Conservation (phyloP, 2,888 invertebrate genomes). For the Heliconius aoede region DNA sequence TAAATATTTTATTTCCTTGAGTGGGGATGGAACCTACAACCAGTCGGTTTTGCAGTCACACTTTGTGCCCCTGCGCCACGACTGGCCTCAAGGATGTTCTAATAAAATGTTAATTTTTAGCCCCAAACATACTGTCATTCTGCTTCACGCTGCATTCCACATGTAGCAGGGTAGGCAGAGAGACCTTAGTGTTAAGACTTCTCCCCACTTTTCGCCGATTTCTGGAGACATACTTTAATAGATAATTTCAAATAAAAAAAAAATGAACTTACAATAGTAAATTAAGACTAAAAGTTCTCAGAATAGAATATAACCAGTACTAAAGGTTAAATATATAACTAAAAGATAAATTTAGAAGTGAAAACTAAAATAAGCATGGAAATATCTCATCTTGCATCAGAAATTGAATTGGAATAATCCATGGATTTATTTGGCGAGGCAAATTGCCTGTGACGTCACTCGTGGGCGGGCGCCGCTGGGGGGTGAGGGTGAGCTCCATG, state of each 20-base stretch:
- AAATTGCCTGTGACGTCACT: constrained; percentile 60
- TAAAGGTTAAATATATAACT: neutral
- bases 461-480: constrained; percentile 49
- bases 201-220: no score
- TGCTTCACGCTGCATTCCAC: no score
- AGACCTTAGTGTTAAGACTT: no score
- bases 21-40: no score
- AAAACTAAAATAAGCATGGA: constrained; percentile 18
- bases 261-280: neutral
- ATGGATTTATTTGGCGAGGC: constrained; percentile 27
- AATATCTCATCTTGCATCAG: constrained; percentile 28
- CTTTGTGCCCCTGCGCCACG: no score
- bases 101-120: neutral
- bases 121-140: neutral
- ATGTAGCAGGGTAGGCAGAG: no score
- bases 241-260: neutral
- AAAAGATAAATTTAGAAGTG: constrained; percentile 8
- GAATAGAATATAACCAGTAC: no score
- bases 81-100: no score
- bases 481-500: constrained; percentile 59
- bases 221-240: no score
- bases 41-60: no score
- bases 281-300: neutral
- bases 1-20: no score
- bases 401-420: constrained; percentile 35